Conservation (phyloP, 2,888 invertebrate genomes). For the Dolichomitus sp. region DNA sequence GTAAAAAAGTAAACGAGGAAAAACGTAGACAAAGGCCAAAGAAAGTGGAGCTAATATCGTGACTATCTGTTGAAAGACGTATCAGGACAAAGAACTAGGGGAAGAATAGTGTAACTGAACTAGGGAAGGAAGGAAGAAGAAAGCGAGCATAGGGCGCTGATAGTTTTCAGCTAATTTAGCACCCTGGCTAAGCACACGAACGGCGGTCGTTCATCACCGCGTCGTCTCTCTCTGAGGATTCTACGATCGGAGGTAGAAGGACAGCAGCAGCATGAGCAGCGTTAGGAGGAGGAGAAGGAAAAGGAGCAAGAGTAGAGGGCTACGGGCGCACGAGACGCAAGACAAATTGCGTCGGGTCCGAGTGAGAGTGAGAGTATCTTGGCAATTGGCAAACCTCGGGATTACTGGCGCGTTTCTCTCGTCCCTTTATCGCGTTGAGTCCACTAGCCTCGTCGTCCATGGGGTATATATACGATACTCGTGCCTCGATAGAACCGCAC, state of each 20-base stretch:
- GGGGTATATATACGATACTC: neutral
- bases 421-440: slow-evolving; percentile 59
- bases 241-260: slow-evolving; percentile 2
- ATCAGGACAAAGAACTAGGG: neutral
- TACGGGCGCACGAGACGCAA: slow-evolving; percentile 63
- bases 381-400: slow-evolving; percentile 73
- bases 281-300: slow-evolving; percentile 33
- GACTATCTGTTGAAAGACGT: neutral
- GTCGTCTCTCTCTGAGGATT: slow-evolving; percentile 38
- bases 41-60: neutral
- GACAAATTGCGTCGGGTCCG: slow-evolving; percentile 77
- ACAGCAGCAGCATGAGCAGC: slow-evolving; percentile 24
- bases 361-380: slow-evolving; percentile 73
- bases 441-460: slow-evolving; percentile 1
- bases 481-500: neutral
- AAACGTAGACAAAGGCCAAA: neutral
- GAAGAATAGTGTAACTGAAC: neutral
- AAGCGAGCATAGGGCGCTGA: slow-evolving; percentile 72
- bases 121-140: neutral
- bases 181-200: slow-evolving; percentile 73
- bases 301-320: neutral
- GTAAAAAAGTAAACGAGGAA: neutral
- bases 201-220: slow-evolving; percentile 78
- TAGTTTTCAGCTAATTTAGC: slow-evolving; percentile 82
- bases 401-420: slow-evolving; percentile 70